Evolutionary conservation across 1,140 invertebrate species (phyloP).

Genomic region (Rhagoletis zephyria): DNA sequence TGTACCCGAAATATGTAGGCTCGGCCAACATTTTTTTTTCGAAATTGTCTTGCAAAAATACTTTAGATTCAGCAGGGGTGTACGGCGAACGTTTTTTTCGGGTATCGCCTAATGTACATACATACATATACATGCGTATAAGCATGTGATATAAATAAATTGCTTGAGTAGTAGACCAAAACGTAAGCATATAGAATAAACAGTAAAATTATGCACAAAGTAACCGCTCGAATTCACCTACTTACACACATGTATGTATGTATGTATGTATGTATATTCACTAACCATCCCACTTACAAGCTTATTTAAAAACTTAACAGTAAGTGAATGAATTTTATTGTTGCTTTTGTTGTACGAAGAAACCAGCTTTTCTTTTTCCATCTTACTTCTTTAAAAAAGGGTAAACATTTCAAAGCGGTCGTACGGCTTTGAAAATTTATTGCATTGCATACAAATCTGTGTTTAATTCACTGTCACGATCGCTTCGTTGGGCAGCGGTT

Average conservation of each 20-base stretch:
- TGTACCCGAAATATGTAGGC: no score
- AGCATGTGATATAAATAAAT: slow-evolving; percentile 29
- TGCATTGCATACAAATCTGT: not conserved
- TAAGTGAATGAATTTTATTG: slow-evolving; percentile 1
- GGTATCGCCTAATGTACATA: not conserved
- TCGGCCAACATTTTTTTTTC: no score
- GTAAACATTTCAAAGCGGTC: not conserved
- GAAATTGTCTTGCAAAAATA: no score
- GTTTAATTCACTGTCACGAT: slow-evolving; percentile 45
- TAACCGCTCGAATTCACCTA: slow-evolving; percentile 2
- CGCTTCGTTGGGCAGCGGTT: not conserved
- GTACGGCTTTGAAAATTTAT: slow-evolving; percentile 39
- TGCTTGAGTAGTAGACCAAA: slow-evolving; percentile 45
- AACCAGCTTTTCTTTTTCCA: not conserved
- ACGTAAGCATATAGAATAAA: slow-evolving; percentile 6
- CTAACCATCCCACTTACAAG: not conserved
- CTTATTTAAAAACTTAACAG: not conserved
- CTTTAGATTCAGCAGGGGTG: no score
- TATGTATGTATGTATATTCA: not conserved
- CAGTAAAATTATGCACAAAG: slow-evolving; percentile 8
- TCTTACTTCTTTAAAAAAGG: not conserved
- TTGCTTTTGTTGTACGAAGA: not conserved
- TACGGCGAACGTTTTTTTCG: not conserved
- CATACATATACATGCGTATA: not conserved
- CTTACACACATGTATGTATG: no score